Percentiles rank a stretch among this genome's conserved stretches.
These are phyloP conservation scores for Caradrina clavipalpis DNA, from an alignment of 2,888 invertebrate genomes.

Conservation along the genomic window DNA sequence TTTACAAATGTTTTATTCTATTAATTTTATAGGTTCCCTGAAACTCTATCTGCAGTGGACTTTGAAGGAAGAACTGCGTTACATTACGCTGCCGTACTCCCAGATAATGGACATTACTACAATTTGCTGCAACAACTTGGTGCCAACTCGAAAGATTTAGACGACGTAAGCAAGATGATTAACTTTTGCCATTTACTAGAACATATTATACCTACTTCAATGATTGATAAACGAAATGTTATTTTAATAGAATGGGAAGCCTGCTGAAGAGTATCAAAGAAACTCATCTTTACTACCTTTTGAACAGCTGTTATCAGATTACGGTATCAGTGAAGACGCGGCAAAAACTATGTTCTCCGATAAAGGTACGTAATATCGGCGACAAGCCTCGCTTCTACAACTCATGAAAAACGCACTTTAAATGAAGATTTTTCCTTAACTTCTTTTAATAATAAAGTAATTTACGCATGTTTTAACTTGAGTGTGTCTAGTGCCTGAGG, in stretches of 20 bases:
- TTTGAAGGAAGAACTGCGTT: constrained; percentile 96
- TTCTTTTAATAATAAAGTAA: constrained; percentile 37
- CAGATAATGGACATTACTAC: constrained; percentile 97
- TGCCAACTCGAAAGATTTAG: constrained; percentile 95
- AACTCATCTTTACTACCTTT: constrained; percentile 93
- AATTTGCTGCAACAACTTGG: constrained; percentile 96
- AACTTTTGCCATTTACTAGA: neutral
- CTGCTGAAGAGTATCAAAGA: constrained; percentile 95
- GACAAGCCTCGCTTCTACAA: constrained; percentile 16
- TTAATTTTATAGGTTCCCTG: constrained; percentile 93
- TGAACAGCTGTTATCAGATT: constrained; percentile 92
- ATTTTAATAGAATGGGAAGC: constrained; percentile 92
- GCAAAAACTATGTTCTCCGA: constrained; percentile 94
- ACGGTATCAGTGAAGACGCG: constrained; percentile 92
- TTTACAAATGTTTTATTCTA: neutral
- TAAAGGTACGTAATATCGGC: constrained; percentile 92
- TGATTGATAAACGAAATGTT: neutral
- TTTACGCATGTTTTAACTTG: constrained; percentile 53
- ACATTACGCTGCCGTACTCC: constrained; percentile 96
- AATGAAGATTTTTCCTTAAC: constrained; percentile 27
- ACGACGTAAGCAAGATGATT: constrained; percentile 93
- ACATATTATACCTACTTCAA: neutral
- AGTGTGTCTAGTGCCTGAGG: constrained; percentile 92
- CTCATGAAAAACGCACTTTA: constrained; percentile 20
- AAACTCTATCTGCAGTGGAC: constrained; percentile 95